phyloP scores from a whole-genome alignment of 2,113 vertebrate species.

The Ciconia stormi region DNA sequence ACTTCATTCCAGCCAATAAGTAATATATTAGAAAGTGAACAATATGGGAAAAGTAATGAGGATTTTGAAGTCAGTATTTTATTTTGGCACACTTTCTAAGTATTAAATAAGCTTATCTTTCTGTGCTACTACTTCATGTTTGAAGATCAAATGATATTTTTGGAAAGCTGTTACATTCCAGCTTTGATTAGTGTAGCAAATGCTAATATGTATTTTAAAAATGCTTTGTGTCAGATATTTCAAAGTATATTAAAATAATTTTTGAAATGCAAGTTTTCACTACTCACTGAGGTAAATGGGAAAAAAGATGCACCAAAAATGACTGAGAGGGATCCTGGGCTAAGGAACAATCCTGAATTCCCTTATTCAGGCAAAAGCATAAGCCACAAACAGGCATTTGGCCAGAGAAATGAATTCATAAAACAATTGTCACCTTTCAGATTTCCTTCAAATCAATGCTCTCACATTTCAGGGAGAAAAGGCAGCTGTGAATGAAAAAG shows the following conservation, averaged over 20 bases:
- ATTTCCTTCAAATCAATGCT: neutral
- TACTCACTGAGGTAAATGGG: neutral
- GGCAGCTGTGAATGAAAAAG: slow-evolving; percentile 16
- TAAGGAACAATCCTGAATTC: neutral
- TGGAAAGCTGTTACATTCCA: neutral
- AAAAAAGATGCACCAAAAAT: neutral
- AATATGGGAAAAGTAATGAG: neutral
- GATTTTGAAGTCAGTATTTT: neutral
- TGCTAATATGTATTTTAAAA: neutral
- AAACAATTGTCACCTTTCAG: neutral
- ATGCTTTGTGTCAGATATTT: neutral
- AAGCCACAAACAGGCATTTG: neutral
- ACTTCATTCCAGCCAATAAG: neutral
- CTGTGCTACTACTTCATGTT: neutral
- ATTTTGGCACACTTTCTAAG: neutral
- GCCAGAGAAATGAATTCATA: neutral
- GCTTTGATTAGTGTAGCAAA: neutral
- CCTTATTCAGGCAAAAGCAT: neutral
- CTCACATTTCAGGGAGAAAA: neutral
- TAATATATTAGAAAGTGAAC: neutral
- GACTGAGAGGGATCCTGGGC: neutral
- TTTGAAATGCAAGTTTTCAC: neutral
- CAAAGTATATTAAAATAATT: neutral
- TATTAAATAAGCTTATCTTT: neutral
- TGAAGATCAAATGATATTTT: neutral